phyloP scores from a whole-genome alignment of 1,140 invertebrate species.

The Sitophilus oryzae region DNA sequence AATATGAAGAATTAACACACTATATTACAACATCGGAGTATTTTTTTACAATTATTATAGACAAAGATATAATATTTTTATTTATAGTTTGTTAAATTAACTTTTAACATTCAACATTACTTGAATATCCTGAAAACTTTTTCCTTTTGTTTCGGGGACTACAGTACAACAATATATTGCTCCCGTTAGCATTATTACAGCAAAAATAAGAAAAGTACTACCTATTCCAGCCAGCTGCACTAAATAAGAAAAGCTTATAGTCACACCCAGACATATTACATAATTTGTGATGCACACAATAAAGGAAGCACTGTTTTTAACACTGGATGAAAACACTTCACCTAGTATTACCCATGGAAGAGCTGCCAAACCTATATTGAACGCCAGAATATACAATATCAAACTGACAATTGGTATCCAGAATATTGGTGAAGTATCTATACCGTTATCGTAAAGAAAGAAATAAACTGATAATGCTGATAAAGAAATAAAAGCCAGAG shows the following conservation, averaged over 20 bases:
- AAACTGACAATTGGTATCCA: constrained; percentile 30
- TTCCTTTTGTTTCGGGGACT: no score
- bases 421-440: constrained; percentile 17
- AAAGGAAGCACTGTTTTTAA: constrained; percentile 65
- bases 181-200: no score
- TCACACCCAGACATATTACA: constrained; percentile 70
- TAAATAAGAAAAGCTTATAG: constrained; percentile 62
- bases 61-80: no score
- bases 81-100: no score
- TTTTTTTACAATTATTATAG: no score
- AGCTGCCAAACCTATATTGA: constrained; percentile 60
- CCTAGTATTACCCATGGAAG: constrained; percentile 77
- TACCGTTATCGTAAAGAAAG: constrained; percentile 6
- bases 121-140: no score
- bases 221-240: no score
- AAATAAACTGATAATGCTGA: constrained; percentile 22
- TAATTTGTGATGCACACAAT: constrained; percentile 70
- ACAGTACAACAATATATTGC: no score
- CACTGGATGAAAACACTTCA: constrained; percentile 70
- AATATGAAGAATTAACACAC: no score
- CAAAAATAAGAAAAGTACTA: no score
- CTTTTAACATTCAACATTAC: no score
- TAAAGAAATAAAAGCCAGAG: constrained; percentile 49
- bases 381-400: constrained; percentile 26
- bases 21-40: no score